A percentile compares a stretch with the other conserved stretches of the same genome.
These are phyloP conservation scores for Chloropsis hardwickii DNA, from an alignment of 2,113 vertebrate genomes.

Conservation along the genomic window DNA sequence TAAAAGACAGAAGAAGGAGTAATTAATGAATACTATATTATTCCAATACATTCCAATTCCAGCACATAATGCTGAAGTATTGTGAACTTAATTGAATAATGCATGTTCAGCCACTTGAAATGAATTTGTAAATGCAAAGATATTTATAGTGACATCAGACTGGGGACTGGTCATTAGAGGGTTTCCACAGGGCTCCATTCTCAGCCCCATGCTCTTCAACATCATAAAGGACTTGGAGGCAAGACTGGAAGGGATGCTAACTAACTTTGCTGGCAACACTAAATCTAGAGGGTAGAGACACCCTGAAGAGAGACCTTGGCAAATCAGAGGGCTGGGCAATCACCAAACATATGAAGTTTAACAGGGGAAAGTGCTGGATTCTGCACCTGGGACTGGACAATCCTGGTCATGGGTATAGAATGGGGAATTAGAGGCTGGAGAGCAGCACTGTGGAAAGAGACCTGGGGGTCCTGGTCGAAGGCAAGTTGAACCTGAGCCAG, in stretches of 20 bases:
- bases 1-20: background rate
- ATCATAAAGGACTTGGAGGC: background rate
- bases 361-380: background rate
- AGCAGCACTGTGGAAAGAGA: background rate
- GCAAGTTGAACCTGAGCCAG: fast-evolving
- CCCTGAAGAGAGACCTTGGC: background rate
- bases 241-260: background rate
- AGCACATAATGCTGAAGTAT: background rate
- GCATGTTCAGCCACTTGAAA: background rate
- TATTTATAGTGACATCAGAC: background rate
- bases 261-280: fast-evolving
- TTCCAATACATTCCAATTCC: too few species aligned
- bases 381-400: background rate
- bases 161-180: too few species aligned
- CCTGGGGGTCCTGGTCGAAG: fast-evolving
- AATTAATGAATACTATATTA: background rate
- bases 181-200: background rate
- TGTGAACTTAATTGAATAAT: background rate
- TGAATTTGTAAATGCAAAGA: background rate
- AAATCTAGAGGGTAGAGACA: background rate
- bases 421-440: background rate
- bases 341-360: background rate
- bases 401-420: fast-evolving
- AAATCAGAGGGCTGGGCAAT: background rate
- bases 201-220: background rate